Conservation (phyloP, 2,888 invertebrate genomes). For the Sisyra terminalis region DNA sequence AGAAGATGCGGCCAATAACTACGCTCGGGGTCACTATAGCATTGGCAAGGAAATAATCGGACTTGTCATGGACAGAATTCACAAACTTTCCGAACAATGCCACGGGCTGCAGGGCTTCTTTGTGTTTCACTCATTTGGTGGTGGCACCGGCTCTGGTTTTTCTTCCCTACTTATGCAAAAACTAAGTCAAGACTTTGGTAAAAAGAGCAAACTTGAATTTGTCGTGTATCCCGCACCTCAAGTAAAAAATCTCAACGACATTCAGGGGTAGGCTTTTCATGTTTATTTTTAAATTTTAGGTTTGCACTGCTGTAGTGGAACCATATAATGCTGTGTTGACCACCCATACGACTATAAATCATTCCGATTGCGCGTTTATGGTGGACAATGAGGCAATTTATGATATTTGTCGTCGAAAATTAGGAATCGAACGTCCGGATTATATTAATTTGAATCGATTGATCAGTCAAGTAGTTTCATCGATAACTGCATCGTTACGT, state of each 20-base stretch:
- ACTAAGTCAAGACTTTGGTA: conserved; percentile 66
- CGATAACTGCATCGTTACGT: conserved; percentile 73
- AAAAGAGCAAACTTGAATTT: conserved; percentile 78
- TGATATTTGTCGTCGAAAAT: conserved; percentile 73
- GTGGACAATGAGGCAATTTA: conserved; percentile 94
- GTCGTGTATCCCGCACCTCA: conserved; percentile 85
- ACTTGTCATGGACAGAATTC: conserved; percentile 51
- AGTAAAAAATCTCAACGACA: conserved; percentile 25
- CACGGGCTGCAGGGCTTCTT: conserved; percentile 70
- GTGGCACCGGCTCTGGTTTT: conserved; percentile 80
- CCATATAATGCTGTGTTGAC: conserved; percentile 87
- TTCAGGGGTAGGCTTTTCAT: too few relatives aligned
- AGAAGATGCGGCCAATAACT: conserved; percentile 84
- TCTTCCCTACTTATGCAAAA: conserved; percentile 77
- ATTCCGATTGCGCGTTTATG: conserved; percentile 86
- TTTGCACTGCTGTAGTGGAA: conserved; percentile 86
- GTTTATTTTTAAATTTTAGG: conserved; percentile 26
- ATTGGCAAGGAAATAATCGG: conserved; percentile 67
- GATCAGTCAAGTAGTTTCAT: conserved; percentile 72
- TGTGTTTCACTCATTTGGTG: conserved; percentile 77
- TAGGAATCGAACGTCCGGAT: conserved; percentile 69
- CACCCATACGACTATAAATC: conserved; percentile 74
- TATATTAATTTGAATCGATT: conserved; percentile 74
- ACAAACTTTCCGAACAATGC: conserved; percentile 67
- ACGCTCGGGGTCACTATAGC: conserved; percentile 76